Conservation (phyloP, 2,113 vertebrate genomes). For the Perca fluviatilis region DNA sequence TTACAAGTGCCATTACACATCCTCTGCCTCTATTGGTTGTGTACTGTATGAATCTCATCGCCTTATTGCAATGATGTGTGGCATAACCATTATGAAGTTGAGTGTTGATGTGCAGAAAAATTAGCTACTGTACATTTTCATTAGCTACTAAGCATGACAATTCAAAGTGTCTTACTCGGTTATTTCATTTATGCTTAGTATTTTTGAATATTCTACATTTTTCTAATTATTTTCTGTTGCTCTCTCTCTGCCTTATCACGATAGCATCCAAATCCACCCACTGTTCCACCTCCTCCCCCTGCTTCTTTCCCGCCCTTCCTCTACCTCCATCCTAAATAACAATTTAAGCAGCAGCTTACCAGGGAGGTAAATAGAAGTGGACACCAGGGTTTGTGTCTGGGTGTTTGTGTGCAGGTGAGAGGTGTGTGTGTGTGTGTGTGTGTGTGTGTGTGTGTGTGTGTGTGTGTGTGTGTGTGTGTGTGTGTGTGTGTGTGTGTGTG, state of each 20-base stretch:
- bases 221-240: neutral
- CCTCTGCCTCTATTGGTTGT: no score
- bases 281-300: neutral
- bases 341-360: conserved; percentile 40
- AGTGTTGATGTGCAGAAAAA: neutral
- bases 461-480: neutral
- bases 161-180: neutral
- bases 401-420: conserved; percentile 10
- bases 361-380: conserved; percentile 22
- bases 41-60: no score
- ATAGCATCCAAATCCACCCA: neutral
- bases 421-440: conserved; percentile 12
- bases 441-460: no score
- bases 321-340: conserved; percentile 1
- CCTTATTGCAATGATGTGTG: no score
- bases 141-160: neutral
- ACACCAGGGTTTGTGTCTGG: neutral
- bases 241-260: neutral
- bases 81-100: no score
- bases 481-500: conserved; percentile 6
- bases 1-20: no score
- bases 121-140: neutral
- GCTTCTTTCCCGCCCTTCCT: neutral
- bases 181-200: neutral
- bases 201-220: neutral